Percentiles rank a stretch among this genome's conserved stretches.
Conservation (phyloP, 2,797 vertebrate genomes). For the Peromyscus eremicus region DNA sequence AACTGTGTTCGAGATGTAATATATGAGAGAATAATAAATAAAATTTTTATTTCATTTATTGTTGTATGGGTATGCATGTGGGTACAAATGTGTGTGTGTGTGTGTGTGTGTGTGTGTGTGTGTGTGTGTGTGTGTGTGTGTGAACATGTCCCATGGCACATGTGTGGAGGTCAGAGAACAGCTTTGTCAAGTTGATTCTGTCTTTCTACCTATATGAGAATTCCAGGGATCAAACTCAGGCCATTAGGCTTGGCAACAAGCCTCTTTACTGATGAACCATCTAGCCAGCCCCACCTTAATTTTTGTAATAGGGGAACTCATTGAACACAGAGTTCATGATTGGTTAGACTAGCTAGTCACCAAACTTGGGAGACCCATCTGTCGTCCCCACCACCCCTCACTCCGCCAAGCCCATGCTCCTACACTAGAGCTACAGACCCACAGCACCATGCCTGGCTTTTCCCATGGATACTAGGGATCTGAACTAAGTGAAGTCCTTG, state of each 20-base stretch:
- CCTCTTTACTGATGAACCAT: not conserved
- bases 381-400: not conserved
- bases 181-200: not conserved
- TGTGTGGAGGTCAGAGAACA: not conserved
- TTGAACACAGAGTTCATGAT: not conserved
- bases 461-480: not conserved
- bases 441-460: not conserved
- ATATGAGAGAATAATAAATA: not conserved
- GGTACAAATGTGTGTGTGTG: not conserved
- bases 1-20: not conserved
- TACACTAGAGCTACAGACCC: not conserved
- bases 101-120: not conserved
- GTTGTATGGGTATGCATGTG: not conserved
- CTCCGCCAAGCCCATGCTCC: too few species aligned
- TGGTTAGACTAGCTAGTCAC: not conserved
- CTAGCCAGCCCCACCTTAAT: not conserved
- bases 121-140: not conserved
- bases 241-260: not conserved
- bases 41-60: not conserved
- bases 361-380: not conserved
- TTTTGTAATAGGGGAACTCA: not conserved
- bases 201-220: not conserved
- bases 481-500: not conserved
- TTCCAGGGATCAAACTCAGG: not conserved
- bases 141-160: not conserved